These are phyloP conservation scores for Enteromius paludinosus DNA, from an alignment of 2,797 vertebrate species.

Conservation along the genomic window DNA sequence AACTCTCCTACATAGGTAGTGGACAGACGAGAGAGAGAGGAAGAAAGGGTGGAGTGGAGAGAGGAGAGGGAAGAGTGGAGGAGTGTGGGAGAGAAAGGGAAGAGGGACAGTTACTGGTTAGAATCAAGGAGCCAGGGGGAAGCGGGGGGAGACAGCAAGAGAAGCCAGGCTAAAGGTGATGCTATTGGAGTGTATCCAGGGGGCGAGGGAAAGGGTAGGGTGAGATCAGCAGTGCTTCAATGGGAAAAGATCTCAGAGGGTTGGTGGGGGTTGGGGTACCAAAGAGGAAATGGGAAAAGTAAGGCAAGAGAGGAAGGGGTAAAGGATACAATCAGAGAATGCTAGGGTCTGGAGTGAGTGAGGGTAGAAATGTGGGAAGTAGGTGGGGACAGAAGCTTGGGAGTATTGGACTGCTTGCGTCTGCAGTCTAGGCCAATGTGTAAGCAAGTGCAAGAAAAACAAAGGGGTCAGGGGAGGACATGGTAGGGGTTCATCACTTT, in stretches of 20 bases:
- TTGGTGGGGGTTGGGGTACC: conserved; percentile 17
- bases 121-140: conserved; percentile 63
- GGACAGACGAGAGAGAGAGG: conserved; percentile 63
- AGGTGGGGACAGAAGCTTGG: conserved; percentile 78
- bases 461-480: conserved; percentile 58
- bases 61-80: conserved; percentile 75
- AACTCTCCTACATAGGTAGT: conserved; percentile 88
- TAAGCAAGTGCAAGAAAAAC: conserved; percentile 41
- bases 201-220: conserved; percentile 16
- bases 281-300: conserved; percentile 26
- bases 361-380: conserved; percentile 66
- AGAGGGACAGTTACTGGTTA: conserved; percentile 66
- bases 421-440: conserved; percentile 67
- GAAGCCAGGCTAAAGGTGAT: conserved; percentile 67
- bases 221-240: conserved; percentile 27
- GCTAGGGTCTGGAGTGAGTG: conserved; percentile 69
- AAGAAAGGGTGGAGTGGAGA: conserved; percentile 64
- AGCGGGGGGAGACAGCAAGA: conserved; percentile 66
- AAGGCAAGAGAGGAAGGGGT: neutral
- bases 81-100: conserved; percentile 71
- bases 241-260: neutral
- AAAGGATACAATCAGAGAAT: conserved; percentile 12
- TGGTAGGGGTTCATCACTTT: conserved; percentile 79
- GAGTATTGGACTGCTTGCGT: conserved; percentile 68
- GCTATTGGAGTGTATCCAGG: conserved; percentile 33